A percentile compares a stretch with the other conserved stretches of the same genome.
Conservation (phyloP, 2,888 invertebrate species). For the Sipha maydis region DNA sequence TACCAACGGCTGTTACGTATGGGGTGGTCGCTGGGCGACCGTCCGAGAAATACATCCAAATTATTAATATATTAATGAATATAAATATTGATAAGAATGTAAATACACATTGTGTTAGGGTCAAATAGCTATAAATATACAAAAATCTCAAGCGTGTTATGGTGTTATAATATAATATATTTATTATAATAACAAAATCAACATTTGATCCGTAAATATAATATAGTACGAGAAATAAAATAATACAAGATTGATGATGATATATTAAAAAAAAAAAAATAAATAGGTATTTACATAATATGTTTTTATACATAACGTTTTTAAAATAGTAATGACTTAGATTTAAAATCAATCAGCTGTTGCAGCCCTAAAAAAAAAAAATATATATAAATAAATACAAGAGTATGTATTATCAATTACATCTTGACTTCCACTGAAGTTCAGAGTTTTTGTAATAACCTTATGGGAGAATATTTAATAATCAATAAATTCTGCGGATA, state of each 20-base stretch:
- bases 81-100: not conserved
- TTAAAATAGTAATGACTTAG: not conserved
- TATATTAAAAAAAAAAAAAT: not conserved
- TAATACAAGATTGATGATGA: constrained; percentile 18
- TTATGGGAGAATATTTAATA: too few relatives aligned
- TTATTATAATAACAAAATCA: not conserved
- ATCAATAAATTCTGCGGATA: too few relatives aligned
- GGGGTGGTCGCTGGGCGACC: constrained; percentile 1
- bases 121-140: not conserved
- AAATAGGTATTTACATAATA: not conserved
- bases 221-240: not conserved
- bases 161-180: not conserved
- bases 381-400: too few relatives aligned
- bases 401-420: too few relatives aligned
- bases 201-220: not conserved
- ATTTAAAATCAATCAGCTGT: not conserved
- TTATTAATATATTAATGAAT: constrained; percentile 21
- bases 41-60: not conserved
- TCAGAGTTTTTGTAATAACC: too few relatives aligned
- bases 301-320: not conserved
- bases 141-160: not conserved
- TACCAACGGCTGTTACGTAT: not conserved
- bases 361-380: not conserved
- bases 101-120: not conserved
- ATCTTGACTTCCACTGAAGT: too few relatives aligned